These are phyloP conservation scores for Mesembrinibis cayennensis DNA, from an alignment of 2,113 vertebrate species.

Conservation along the genomic window DNA sequence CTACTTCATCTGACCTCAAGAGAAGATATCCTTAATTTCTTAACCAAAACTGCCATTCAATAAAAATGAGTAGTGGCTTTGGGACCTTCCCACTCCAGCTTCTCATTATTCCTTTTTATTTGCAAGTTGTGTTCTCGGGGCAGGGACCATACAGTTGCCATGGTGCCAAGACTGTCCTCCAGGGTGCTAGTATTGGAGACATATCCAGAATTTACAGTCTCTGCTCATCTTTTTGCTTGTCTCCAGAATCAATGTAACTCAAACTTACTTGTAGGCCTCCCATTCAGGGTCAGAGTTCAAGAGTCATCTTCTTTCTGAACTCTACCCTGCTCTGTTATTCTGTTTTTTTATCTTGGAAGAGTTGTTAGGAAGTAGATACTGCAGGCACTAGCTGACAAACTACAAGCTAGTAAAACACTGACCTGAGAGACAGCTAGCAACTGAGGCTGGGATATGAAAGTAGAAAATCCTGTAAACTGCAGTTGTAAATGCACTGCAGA, in stretches of 20 bases:
- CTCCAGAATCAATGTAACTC: neutral
- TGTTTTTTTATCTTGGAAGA: neutral
- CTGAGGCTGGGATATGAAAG: neutral
- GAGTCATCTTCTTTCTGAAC: neutral
- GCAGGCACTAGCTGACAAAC: neutral
- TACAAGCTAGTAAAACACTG: constrained; percentile 9
- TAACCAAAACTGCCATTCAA: constrained; percentile 20
- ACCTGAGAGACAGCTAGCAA: constrained; percentile 11
- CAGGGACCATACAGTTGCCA: neutral
- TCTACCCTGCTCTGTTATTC: neutral
- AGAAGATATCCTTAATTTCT: neutral
- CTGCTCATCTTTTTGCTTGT: neutral
- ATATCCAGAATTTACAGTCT: neutral
- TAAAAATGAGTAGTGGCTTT: neutral
- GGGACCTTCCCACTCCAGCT: neutral
- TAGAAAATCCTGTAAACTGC: neutral
- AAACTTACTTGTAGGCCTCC: neutral
- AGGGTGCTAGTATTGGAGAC: neutral
- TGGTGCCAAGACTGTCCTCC: neutral
- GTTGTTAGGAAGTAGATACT: neutral
- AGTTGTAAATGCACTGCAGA: constrained; percentile 15
- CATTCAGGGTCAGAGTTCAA: neutral
- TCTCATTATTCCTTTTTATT: neutral
- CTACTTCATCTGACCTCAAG: constrained; percentile 3
- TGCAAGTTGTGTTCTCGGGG: neutral